Evolutionary conservation across 2,888 invertebrate species (phyloP), one percentile per base, ranked within the genome.

Genomic region (Drosophila tripunctata): DNA sequence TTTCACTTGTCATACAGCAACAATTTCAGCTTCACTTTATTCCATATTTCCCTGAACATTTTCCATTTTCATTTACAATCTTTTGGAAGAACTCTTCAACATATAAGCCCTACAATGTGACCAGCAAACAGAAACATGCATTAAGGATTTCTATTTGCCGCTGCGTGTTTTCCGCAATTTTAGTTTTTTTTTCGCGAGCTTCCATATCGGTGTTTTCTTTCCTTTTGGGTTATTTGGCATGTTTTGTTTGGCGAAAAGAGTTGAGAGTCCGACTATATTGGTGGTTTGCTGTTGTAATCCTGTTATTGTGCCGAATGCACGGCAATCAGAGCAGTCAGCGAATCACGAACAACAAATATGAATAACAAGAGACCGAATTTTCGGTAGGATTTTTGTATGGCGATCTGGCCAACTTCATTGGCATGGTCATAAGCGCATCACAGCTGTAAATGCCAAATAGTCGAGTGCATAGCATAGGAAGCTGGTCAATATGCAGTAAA

Each of bases 401-500:
- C 10, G 14, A 21, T 15, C 17, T 33, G 51, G 43, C 36, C 40
- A 66, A 55, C 50, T 58, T 48, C 66, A 63, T 67, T 35, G 45
- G 54, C 24, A 55, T 60, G 64, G 72, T 66, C 83, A 80, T 80
- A 84, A 81, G 78, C 78, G 73, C 78, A 80, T 76, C 84, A 64
- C 62, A 71, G 67, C 73, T 66, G 81, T 76, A 73, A 70, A 78
- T 65, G 67, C 60, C 66, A 57, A 44, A 41, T 41, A 54, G 24
- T 12, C 38, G 35, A 31, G 19, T 1, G n/a, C n/a, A n/a, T n/a
- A n/a, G n/a, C n/a, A n/a, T n/a, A 48, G 31, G 17, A 12, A 24
- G 21, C 24, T 45, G 30, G 44, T 64, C 80, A 85, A 81, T 81
- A 85, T 81, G 81, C 81, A 81, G 85, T 81, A 79, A 81, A 81